phyloP scores from a whole-genome alignment of 2,113 vertebrate genomes.

The Mustelus asterias region DNA sequence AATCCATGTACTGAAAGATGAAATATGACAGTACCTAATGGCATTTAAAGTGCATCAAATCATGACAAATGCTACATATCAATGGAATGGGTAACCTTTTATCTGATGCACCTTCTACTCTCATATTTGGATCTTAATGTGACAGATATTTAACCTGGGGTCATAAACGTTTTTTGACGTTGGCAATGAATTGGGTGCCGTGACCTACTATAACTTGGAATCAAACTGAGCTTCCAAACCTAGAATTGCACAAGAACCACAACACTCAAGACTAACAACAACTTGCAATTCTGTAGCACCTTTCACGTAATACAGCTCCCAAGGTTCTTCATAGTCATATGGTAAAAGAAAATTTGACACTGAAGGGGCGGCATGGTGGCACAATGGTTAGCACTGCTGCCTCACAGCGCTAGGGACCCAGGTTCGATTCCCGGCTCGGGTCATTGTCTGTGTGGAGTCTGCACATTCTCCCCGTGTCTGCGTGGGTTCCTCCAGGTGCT shows the following conservation, averaged over 20 bases:
- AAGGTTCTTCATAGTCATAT: no score
- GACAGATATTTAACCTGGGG: not conserved
- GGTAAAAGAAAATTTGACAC: not conserved
- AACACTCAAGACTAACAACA: not conserved
- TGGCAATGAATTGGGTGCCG: not conserved
- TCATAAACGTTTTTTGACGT: not conserved
- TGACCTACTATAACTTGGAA: not conserved
- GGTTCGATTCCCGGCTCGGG: no score
- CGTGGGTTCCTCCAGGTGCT: no score
- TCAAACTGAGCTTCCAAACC: not conserved
- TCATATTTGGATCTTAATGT: not conserved
- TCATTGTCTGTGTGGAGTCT: no score
- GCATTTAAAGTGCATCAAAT: constrained; percentile 27
- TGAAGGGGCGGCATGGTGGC: no score
- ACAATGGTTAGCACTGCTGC: no score
- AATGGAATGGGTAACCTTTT: not conserved
- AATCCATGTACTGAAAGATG: not conserved
- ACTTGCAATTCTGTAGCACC: not conserved
- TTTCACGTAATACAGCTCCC: not conserved
- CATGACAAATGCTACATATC: not conserved
- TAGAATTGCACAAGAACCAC: not conserved
- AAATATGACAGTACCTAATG: constrained; percentile 24
- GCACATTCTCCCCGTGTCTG: no score
- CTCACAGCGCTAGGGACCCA: no score
- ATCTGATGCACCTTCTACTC: not conserved